Conservation (phyloP, 2,888 invertebrate species). For the Plebejus melissa region DNA sequence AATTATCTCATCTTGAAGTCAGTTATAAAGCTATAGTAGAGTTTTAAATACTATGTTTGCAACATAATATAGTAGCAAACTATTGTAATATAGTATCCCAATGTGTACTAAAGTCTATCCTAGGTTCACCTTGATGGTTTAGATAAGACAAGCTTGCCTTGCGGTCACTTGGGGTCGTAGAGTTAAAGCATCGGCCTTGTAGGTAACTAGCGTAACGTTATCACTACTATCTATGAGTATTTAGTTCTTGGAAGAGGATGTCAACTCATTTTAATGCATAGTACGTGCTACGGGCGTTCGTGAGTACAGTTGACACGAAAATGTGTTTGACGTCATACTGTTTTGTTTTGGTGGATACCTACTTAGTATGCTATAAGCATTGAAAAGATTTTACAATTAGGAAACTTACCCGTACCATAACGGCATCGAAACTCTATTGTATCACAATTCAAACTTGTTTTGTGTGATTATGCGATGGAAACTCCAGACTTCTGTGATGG, state of each 20-base stretch:
- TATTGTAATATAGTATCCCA: no score
- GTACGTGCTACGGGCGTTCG: background rate
- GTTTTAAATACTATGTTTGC: no score
- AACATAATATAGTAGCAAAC: no score
- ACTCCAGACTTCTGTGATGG: background rate
- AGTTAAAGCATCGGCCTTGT: constrained; percentile 2
- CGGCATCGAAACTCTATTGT: background rate
- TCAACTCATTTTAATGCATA: constrained; percentile 18
- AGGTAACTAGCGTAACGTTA: constrained; percentile 13
- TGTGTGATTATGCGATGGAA: background rate
- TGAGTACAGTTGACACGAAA: constrained; percentile 11
- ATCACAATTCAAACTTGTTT: background rate
- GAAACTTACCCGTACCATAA: no score
- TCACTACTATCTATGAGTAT: constrained; percentile 4
- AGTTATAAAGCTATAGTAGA: no score
- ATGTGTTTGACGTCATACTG: background rate
- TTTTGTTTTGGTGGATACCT: background rate
- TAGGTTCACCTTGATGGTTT: constrained; percentile 10
- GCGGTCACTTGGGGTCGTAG: constrained; percentile 12
- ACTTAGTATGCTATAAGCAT: background rate
- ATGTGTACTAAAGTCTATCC: background rate
- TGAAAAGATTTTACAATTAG: background rate
- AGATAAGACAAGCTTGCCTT: constrained; percentile 9
- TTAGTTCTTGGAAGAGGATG: constrained; percentile 10
- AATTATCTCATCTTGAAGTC: no score